Conservation (phyloP, 1,140 invertebrate species). For the Melanaphis sacchari region DNA sequence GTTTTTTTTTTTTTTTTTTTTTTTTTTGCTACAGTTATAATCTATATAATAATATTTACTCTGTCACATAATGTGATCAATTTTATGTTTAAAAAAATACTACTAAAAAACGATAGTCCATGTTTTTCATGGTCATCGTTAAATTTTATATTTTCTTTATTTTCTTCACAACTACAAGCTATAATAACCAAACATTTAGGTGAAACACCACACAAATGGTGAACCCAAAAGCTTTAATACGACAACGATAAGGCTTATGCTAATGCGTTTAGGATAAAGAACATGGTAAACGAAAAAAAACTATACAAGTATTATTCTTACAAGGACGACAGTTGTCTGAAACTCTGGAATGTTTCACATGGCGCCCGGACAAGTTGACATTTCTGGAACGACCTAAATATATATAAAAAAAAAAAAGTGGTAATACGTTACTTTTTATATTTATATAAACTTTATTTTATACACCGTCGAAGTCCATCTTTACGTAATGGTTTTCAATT, state of each 20-base stretch:
- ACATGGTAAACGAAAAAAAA: not conserved
- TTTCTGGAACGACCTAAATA: slow-evolving; percentile 57
- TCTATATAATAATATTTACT: not conserved
- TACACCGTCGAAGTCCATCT: not conserved
- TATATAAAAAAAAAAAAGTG: not conserved
- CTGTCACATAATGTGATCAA: not conserved
- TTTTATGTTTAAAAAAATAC: not conserved
- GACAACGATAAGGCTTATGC: slow-evolving; percentile 36
- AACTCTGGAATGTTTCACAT: slow-evolving; percentile 57
- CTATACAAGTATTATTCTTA: slow-evolving; percentile 39
- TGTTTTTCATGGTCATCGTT: not conserved
- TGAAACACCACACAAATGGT: not conserved
- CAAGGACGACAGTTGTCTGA: slow-evolving; percentile 56
- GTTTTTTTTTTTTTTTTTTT: too few relatives aligned
- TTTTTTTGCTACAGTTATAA: not conserved
- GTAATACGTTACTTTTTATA: slow-evolving; percentile 12
- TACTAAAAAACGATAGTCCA: not conserved
- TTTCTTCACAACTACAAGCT: not conserved
- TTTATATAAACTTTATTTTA: not conserved
- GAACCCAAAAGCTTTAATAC: slow-evolving; percentile 6
- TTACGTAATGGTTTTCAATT: slow-evolving; percentile 27
- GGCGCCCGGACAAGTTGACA: slow-evolving; percentile 58
- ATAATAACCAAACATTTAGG: not conserved
- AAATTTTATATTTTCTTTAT: not conserved
- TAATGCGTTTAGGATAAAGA: slow-evolving; percentile 2